Base-by-base conservation (phyloP, 2,797 vertebrate species). In the Naso thynnoides region DNA sequence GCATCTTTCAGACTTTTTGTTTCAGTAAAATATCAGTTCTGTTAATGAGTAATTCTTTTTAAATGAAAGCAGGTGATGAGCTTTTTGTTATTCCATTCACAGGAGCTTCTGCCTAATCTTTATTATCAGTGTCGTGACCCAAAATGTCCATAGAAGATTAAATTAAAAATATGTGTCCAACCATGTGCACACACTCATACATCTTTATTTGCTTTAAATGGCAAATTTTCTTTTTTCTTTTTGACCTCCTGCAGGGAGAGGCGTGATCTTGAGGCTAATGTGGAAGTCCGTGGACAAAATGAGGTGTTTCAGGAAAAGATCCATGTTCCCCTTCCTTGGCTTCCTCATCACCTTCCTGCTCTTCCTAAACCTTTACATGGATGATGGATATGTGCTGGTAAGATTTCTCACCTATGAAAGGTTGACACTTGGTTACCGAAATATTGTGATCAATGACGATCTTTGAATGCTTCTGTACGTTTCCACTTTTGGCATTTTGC, bases 231-330 rank as follows among this genome's bases (percentile, higher is more conserved):
- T 74, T 42, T 64, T 65, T 53, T 48, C 18, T 78, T 18, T 86
- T 44, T 75, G 39, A 16, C 42, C 57, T 82, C 70, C 81, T 85
- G 81, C 82, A 82, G 79, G 67, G 79, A 92, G 79, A 71, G 71
- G 77, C 88, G 89, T 78, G 89, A 92, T 89, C 81, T 68, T 94
- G 90, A 96, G 94, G 86, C 82, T 93, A 57, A 86, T 90, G 84
- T 94, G 93, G 94, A 96, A 95, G 92, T 93, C 92, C 50, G 70
- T 95, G 82, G 96, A 98, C 94, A 99, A 96, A 94, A 98, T 98
- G 98, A 96, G 98, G 94, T 98, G 95, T 91, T 94, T 98, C 87
- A 92, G 98, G 88, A 98, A 99, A 86, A 94, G 97, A 68, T 97
- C 96, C 82, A 90, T 95, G 79, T 94, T 97, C 52, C 97, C 97